A percentile compares a stretch with the other conserved stretches of the same genome.
Conservation (phyloP, 2,113 vertebrate genomes). For the Macquaria ambigua region DNA sequence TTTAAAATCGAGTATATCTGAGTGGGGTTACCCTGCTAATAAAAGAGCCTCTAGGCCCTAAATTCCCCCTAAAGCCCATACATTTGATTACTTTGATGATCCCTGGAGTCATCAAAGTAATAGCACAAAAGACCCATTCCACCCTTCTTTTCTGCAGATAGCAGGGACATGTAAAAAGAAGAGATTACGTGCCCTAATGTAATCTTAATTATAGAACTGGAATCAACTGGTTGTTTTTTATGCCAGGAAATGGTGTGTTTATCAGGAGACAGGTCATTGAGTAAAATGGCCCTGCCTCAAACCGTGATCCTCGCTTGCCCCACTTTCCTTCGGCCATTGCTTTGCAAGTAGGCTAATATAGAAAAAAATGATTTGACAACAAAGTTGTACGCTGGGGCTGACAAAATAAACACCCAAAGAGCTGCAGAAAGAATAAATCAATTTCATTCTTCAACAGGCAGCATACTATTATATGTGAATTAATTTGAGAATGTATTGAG, state of each 20-base stretch:
- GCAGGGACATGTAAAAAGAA: not conserved
- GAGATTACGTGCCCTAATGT: not conserved
- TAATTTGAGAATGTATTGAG: constrained; percentile 7
- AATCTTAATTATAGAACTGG: not conserved
- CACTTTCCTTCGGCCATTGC: not conserved
- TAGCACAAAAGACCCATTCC: not conserved
- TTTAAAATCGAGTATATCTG: constrained; percentile 36
- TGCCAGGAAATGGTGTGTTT: not conserved
- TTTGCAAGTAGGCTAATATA: not conserved
- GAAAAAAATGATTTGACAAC: not conserved
- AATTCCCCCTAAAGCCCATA: constrained; percentile 16
- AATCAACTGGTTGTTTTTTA: not conserved
- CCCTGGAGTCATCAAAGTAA: not conserved
- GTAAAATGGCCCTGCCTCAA: not conserved
- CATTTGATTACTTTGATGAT: constrained; percentile 32
- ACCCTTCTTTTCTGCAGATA: not conserved
- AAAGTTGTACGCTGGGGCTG: not conserved
- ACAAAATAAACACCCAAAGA: not conserved
- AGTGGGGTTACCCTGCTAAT: constrained; percentile 38
- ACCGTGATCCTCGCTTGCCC: not conserved
- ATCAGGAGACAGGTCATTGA: not conserved
- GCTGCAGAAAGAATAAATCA: not conserved
- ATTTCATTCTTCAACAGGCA: constrained; percentile 32
- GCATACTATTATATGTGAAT: not conserved
- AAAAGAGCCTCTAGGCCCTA: constrained; percentile 3